Evolutionary conservation across 2,797 vertebrate species (phyloP).

Genomic region (Myripristis murdjan): DNA sequence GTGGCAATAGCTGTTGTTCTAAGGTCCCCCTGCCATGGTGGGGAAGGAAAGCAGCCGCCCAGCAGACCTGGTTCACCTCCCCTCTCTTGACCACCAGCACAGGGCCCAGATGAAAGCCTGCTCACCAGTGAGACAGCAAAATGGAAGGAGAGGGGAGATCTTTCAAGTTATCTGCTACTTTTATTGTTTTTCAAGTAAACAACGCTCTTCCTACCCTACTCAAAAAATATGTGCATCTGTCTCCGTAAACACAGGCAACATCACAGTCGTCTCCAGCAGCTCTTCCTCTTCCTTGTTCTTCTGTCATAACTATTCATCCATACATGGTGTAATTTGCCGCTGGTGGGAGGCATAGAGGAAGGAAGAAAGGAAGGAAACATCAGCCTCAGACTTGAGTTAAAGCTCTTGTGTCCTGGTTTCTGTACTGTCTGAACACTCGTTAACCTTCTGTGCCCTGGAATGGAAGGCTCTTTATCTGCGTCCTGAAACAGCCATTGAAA

Average conservation of each 20-base stretch:
- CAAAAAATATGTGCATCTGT: constrained; percentile 50
- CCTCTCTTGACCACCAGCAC: constrained; percentile 58
- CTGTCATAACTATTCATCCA: constrained; percentile 50
- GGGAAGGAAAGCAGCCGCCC: constrained; percentile 58
- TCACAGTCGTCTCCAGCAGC: constrained; percentile 27
- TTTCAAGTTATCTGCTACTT: constrained; percentile 38
- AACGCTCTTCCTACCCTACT: constrained; percentile 17
- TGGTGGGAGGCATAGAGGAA: constrained; percentile 51
- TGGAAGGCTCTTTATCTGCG: constrained; percentile 63
- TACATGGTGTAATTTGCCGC: constrained; percentile 68
- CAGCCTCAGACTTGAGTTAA: constrained; percentile 60
- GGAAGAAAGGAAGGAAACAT: constrained; percentile 81
- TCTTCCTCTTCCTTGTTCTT: constrained; percentile 64
- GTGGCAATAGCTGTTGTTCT: constrained; percentile 64
- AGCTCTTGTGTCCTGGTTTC: constrained; percentile 69
- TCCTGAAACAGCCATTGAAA: constrained; percentile 38
- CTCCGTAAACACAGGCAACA: constrained; percentile 53
- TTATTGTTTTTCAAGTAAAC: constrained; percentile 30
- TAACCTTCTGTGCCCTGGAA: constrained; percentile 73
- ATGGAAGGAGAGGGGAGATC: constrained; percentile 47
- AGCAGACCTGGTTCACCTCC: constrained; percentile 53
- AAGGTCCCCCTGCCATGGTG: constrained; percentile 74
- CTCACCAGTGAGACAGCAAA: constrained; percentile 58
- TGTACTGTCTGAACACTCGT: constrained; percentile 76
- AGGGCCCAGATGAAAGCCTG: constrained; percentile 73